Base-by-base conservation (phyloP, 2,888 invertebrate genomes). In the Halocaridina rubra region DNA sequence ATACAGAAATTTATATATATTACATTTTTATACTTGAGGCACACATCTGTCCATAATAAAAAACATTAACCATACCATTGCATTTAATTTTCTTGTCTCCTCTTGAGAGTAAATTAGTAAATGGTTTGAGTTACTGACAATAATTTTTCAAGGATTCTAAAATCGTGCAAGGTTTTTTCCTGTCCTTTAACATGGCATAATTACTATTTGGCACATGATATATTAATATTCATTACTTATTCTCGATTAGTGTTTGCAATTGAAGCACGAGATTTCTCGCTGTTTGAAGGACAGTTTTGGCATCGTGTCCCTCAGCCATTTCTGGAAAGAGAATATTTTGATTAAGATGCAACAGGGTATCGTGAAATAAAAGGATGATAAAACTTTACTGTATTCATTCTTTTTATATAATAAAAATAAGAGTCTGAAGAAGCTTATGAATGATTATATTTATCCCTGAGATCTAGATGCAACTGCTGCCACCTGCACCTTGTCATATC, bases 281-380 rank as follows among this genome's bases (percentile, higher is more conserved):
- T 87, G 97, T 92, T 88, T 94, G 93, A 82, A 98, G 91, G 53
- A 98, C 95, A 1, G 95, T 94, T 88, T 94, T 93, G 2, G 96
- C 96, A 90, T 98, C 95, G 91, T 98, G 98, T 88, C 96, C 93
- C 91, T 98, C 98, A 0, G 98, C 98, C 98, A 98, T 98, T 94
- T 98, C 98, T 88, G 85, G 32, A 59, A 30, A 76, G 24, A 53
- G 72, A 19, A 30, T 8, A 30, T 27, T 7, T 19, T 8, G 30
- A 7, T 32, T 7, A 1, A 2, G 16, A 69, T n/a, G 69, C 39
- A 24, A 74, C 8, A 8, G n/a, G 27, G 27, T 32, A 7, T 27
- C 32, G n/a, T 69, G 32, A 29, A 27, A n/a, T n/a, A n/a, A 13
- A 2, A 30, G 10, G 29, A 76, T 57, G n/a, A 22, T 4, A 19